Evolutionary conservation across 1,140 invertebrate species (phyloP).

Genomic region (Zaprionus kolodkinae): DNA sequence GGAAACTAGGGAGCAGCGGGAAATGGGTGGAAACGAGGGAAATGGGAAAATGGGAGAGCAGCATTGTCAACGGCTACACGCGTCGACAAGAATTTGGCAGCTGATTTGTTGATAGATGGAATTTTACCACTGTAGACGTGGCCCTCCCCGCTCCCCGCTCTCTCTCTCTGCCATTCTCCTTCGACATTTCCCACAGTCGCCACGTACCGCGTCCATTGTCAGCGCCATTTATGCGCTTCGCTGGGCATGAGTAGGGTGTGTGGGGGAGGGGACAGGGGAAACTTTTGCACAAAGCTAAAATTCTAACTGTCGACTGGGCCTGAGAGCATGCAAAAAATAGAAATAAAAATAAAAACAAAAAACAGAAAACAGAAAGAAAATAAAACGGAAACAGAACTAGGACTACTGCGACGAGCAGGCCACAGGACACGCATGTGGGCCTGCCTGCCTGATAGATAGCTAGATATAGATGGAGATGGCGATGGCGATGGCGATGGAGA

Average conservation of each 20-base stretch:
- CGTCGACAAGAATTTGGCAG: conserved; percentile 79
- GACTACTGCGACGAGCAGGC: conserved; percentile 36
- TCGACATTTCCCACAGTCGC: conserved; percentile 2
- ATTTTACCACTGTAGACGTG: conserved; percentile 46
- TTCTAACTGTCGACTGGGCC: conserved; percentile 67
- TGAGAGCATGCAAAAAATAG: conserved; percentile 69
- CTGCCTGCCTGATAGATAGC: conserved; percentile 13
- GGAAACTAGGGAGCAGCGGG: neutral
- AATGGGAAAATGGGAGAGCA: conserved; percentile 20
- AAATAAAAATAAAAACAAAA: conserved; percentile 48
- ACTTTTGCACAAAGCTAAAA: conserved; percentile 75
- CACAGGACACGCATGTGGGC: conserved; percentile 58
- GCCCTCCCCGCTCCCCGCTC: neutral
- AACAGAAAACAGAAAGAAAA: conserved; percentile 7
- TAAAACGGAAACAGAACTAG: conserved; percentile 51
- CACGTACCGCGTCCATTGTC: conserved; percentile 58
- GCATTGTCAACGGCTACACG: conserved; percentile 76
- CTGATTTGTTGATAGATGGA: conserved; percentile 81
- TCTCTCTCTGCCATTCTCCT: neutral
- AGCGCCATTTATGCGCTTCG: conserved; percentile 77
- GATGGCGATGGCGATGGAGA: neutral
- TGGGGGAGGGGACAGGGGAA: conserved; percentile 36
- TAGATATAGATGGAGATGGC: neutral
- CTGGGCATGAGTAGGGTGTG: conserved; percentile 44
- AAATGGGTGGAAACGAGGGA: neutral